These are phyloP conservation scores for Siphlonurus alternatus DNA, from an alignment of 2,888 invertebrate genomes.

Conservation along the genomic window DNA sequence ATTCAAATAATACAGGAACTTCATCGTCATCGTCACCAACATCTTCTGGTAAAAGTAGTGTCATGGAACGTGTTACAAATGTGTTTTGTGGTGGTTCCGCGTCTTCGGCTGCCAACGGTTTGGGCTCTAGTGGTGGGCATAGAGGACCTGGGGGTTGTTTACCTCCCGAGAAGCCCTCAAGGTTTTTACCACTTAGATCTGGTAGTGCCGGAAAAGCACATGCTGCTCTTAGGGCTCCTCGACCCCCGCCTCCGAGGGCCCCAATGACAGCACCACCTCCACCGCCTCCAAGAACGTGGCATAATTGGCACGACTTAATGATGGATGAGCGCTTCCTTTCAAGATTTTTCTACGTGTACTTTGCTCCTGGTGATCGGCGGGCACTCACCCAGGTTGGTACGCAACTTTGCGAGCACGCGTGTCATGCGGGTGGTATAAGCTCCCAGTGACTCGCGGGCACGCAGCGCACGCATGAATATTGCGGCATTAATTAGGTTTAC, in stretches of 20 bases:
- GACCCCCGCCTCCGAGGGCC: conserved; percentile 16
- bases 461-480: no score
- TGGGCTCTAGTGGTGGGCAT: not conserved
- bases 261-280: conserved; percentile 23
- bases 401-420: conserved; percentile 12
- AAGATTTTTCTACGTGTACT: conserved; percentile 61
- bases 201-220: not conserved
- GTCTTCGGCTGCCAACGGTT: conserved; percentile 15
- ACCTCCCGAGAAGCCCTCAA: conserved; percentile 10
- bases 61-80: conserved; percentile 76
- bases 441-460: not conserved
- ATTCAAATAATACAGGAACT: conserved; percentile 11
- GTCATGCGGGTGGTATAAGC: not conserved
- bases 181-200: not conserved
- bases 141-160: conserved; percentile 15
- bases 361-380: conserved; percentile 59
- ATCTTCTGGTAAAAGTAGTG: conserved; percentile 28
- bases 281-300: conserved; percentile 33
- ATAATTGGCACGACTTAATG: conserved; percentile 57
- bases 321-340: conserved; percentile 71
- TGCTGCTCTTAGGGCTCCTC: not conserved
- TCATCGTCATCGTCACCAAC: conserved; percentile 24
- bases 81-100: conserved; percentile 59
- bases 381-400: conserved; percentile 51
- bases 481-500: no score